Base-by-base conservation (phyloP, 2,797 vertebrate genomes). In the Amblyopsis hoosieri region DNA sequence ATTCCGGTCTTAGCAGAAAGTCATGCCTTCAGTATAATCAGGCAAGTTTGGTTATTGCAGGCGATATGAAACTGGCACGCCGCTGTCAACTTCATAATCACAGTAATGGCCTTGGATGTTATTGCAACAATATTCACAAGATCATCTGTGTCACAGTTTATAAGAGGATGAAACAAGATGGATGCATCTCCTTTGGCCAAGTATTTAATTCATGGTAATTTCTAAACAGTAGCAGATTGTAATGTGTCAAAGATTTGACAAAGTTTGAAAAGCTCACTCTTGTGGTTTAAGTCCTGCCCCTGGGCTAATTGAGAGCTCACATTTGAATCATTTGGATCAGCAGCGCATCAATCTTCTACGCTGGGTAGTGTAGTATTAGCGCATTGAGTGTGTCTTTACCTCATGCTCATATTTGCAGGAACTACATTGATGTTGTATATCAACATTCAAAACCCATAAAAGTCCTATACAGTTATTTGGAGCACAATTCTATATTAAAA, bases 191-290 rank as follows among this genome's bases (percentile, higher is more conserved):
- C 62, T 23, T 23, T 23, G 19, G 19, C 19, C 19, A 23, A 23
- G 2, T 69, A 72, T 85, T 85, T 87, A 85, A 90, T 87, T 82
- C 80, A 87, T 87, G 85, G 71, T 82, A 67, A 90, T 87, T 60
- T 82, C 83, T 88, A 80, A 74, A 80, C 84, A 68, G 2, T 23
- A 23, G 19, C 19, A 23, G 19, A 23, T 23, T 23, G 19, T 23
- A 23, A 23, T 82, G 82, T 81, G 74, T 69, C 58, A 73, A 67
- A 17, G 69, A 74, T 71, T 75, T 80, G 65, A 71, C 78, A 69
- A 85, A 79, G 69, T 72, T 84, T 64, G 72, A 57, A 59, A 51
- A 60, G 74, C 78, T 82, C 78, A 76, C 64, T 69, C 65, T 69
- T 84, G 87, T 23, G 19, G 19, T 23, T 23, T 3, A 23, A 23